A percentile compares a stretch with the other conserved stretches of the same genome.
Evolutionary conservation across 1,140 invertebrate species (phyloP).

Genomic region (Dermatophagoides farinae): DNA sequence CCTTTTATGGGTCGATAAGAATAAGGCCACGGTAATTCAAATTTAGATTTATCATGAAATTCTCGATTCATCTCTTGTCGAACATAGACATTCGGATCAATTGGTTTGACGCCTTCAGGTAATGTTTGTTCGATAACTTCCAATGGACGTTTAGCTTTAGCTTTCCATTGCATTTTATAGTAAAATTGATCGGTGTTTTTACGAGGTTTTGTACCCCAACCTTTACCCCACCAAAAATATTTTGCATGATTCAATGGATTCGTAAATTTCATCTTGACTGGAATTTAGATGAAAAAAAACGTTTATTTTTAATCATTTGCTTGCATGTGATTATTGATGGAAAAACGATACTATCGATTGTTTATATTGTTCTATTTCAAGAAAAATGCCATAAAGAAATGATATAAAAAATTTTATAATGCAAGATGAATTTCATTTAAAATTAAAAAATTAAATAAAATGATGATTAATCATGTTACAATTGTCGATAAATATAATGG

Average conservation of each 20-base stretch:
- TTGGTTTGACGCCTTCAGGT: not conserved
- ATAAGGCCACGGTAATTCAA: constrained; percentile 7
- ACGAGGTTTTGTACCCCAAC: constrained; percentile 6
- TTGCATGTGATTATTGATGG: not conserved
- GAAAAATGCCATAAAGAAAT: not conserved
- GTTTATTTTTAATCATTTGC: not conserved
- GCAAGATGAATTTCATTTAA: not conserved
- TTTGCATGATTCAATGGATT: not conserved
- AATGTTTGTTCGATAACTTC: constrained; percentile 1
- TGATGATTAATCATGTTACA: not conserved
- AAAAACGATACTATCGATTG: not conserved
- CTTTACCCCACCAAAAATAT: constrained; percentile 10
- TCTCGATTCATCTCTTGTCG: not conserved
- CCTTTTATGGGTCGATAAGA: constrained; percentile 10
- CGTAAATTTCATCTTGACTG: not conserved
- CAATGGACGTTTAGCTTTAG: not conserved
- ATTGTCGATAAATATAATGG: not conserved
- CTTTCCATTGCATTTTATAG: constrained; percentile 6
- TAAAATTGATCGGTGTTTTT: not conserved
- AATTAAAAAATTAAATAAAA: not conserved
- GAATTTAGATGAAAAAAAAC: not conserved
- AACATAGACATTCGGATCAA: constrained; percentile 5
- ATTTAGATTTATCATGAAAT: not conserved
- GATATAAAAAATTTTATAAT: too few relatives aligned
- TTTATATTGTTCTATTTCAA: not conserved